A percentile compares a stretch with the other conserved stretches of the same genome.
phyloP scores from a whole-genome alignment of 1,140 invertebrate genomes.

The Catajapyx aquilonaris region DNA sequence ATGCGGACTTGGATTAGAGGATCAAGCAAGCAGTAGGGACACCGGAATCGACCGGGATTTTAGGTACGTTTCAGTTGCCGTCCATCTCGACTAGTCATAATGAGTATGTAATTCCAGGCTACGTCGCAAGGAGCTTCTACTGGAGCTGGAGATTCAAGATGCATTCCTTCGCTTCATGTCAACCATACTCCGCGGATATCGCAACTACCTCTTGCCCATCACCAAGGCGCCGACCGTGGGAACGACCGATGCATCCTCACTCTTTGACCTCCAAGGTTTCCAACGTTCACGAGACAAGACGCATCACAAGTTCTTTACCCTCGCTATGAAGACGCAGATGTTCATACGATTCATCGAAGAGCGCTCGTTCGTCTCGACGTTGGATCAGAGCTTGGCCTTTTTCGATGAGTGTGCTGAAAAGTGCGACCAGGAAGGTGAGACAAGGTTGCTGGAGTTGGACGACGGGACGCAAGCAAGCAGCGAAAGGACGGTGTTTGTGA shows the following conservation, averaged over 20 bases:
- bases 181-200: conserved; percentile 75
- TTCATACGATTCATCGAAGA: conserved; percentile 98
- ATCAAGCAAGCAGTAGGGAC: conserved; percentile 31
- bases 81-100: too few relatives aligned
- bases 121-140: conserved; percentile 32
- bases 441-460: conserved; percentile 50
- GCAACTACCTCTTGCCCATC: conserved; percentile 75
- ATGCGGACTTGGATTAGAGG: conserved; percentile 22
- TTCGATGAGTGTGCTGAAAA: conserved; percentile 93
- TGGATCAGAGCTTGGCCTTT: conserved; percentile 79
- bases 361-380: conserved; percentile 91
- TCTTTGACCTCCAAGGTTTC: conserved; percentile 77
- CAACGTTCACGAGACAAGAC: conserved; percentile 46
- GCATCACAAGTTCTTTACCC: conserved; percentile 74
- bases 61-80: too few relatives aligned
- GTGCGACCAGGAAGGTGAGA: conserved; percentile 29
- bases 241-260: conserved; percentile 78
- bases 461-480: conserved; percentile 46
- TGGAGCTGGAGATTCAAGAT: conserved; percentile 90
- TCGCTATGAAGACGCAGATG: conserved; percentile 86
- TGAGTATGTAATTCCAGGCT: too few relatives aligned
- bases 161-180: conserved; percentile 94
- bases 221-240: conserved; percentile 80
- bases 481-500: conserved; percentile 85
- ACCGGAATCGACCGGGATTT: conserved; percentile 44